A percentile compares a stretch with the other conserved stretches of the same genome.
phyloP scores from a whole-genome alignment of 2,888 invertebrate species.

The Eristalis intricaria region DNA sequence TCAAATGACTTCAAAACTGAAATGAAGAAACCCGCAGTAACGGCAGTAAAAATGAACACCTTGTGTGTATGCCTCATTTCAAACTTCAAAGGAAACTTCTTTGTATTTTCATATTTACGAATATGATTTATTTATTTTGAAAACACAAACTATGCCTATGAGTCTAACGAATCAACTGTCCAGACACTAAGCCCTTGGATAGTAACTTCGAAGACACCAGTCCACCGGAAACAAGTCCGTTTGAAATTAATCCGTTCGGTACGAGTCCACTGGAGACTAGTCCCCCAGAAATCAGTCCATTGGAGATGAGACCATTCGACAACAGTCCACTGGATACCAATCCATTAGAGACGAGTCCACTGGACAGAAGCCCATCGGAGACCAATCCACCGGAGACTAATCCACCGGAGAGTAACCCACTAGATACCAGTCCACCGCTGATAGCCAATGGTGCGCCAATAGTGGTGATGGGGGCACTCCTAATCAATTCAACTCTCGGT shows the following conservation, averaged over 20 bases:
- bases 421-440: conserved; percentile 8
- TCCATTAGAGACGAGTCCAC: conserved; percentile 11
- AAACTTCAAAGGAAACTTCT: too few species aligned
- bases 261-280: conserved; percentile 5
- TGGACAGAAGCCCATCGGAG: conserved; percentile 9
- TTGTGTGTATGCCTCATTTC: too few species aligned
- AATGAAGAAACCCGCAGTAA: too few species aligned
- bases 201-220: neutral
- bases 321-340: conserved; percentile 15
- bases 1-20: too few species aligned
- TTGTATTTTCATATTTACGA: too few species aligned
- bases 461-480: neutral
- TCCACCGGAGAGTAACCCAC: neutral
- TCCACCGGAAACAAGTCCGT: conserved; percentile 7
- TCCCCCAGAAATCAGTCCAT: neutral
- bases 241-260: neutral
- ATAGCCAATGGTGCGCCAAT: conserved; percentile 3
- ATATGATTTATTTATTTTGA: too few species aligned
- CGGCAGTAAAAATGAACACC: too few species aligned
- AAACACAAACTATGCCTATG: too few species aligned
- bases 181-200: conserved; percentile 17
- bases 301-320: neutral
- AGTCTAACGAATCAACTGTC: conserved; percentile 4
- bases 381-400: conserved; percentile 35
- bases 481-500: neutral